Percentiles rank a stretch among this genome's conserved stretches.
Conservation (phyloP, 2,888 invertebrate genomes). For the Sminthurides aquaticus region DNA sequence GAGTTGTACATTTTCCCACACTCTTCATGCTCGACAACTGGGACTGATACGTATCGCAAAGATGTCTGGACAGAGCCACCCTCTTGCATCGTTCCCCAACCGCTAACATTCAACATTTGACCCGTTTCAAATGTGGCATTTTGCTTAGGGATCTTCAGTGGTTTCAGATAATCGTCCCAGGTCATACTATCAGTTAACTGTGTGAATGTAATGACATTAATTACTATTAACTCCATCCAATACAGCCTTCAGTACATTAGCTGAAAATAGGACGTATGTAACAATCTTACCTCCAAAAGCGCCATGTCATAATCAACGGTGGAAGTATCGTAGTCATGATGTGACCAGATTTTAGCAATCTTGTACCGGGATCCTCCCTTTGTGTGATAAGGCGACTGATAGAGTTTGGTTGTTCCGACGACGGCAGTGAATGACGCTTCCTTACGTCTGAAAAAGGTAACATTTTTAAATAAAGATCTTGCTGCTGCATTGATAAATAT, state of each 20-base stretch:
- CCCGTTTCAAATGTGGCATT: not conserved
- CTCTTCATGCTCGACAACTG: constrained; percentile 3
- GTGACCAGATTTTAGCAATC: constrained; percentile 14
- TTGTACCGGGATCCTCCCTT: constrained; percentile 12
- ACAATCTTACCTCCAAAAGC: constrained; percentile 17
- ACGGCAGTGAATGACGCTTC: constrained; percentile 1
- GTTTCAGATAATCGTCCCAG: constrained; percentile 8
- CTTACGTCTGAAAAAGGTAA: constrained; percentile 5
- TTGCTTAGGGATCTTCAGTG: constrained; percentile 5
- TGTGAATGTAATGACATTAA: no score
- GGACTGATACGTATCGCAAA: constrained; percentile 15
- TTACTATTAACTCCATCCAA: no score
- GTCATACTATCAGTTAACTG: not conserved
- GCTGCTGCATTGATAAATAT: no score
- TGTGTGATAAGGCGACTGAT: constrained; percentile 6
- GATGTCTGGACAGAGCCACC: constrained; percentile 8
- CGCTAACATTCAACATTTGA: constrained; percentile 8
- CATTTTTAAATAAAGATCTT: not conserved
- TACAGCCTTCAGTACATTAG: no score
- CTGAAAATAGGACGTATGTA: no score
- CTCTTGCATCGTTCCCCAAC: constrained; percentile 19
- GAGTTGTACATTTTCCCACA: constrained; percentile 11
- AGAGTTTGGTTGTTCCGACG: constrained; percentile 6
- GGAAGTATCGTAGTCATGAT: constrained; percentile 22
- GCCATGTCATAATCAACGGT: constrained; percentile 32